Conservation (phyloP, 2,113 vertebrate genomes). For the Podarcis raffonei region DNA sequence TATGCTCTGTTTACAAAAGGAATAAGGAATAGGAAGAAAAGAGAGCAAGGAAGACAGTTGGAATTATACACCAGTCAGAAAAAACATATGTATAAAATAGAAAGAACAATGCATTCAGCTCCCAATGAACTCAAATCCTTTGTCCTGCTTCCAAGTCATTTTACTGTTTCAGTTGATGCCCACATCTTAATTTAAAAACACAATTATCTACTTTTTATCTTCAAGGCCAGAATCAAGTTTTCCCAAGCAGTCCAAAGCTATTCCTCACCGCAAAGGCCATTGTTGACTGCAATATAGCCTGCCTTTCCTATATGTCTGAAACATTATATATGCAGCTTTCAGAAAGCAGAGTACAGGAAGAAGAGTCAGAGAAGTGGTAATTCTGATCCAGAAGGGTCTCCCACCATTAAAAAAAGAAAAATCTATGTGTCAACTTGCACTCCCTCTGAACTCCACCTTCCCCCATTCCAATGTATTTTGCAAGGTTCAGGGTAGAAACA, state of each 20-base stretch:
- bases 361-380: neutral
- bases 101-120: neutral
- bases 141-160: neutral
- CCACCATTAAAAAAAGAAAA: neutral
- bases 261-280: neutral
- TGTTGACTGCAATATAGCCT: neutral
- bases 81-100: neutral
- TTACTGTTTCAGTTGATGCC: neutral
- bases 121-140: neutral
- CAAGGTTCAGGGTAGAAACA: slow-evolving; percentile 45
- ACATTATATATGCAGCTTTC: neutral
- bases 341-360: neutral
- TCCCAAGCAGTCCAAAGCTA: neutral
- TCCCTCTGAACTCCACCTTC: slow-evolving; percentile 15
- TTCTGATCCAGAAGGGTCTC: neutral
- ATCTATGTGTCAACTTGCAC: slow-evolving; percentile 11
- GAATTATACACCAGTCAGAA: neutral
- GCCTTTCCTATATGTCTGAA: neutral
- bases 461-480: neutral
- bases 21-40: slow-evolving; percentile 50
- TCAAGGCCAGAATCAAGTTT: neutral
- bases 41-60: neutral
- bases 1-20: slow-evolving; percentile 52
- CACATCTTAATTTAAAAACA: slow-evolving; percentile 7
- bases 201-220: neutral